Base-by-base conservation (phyloP, 2,888 invertebrate species). In the Poecilus cupreus region DNA sequence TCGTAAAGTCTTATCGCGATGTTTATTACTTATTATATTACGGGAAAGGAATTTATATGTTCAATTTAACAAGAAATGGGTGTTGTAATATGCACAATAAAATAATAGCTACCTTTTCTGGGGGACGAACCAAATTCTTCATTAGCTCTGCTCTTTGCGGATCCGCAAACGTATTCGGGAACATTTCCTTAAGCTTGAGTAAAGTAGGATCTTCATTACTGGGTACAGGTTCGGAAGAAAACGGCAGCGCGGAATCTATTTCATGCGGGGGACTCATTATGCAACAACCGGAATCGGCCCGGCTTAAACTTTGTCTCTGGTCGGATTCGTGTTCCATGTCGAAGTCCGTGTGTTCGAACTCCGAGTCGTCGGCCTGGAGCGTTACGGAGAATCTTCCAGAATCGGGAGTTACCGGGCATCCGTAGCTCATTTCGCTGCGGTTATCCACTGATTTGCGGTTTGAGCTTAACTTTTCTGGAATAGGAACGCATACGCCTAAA, bases 371-470 rank as follows among this genome's bases (percentile, higher is more conserved):
- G 37, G 24, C 10, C 16, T 20, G 43, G 5, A 43, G 43, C 2
- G 78, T 46, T 8, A 78, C n/a, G n/a, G 80, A 80, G 54, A 72
- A 80, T n/a, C 54, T 24, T 22, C 80, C 80, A 13, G 80, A 80
- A 43, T 80, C 80, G 1, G 80, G 80, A 8, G 80, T 72, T 16
- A 72, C 51, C 5, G 80, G 80, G 43, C 24, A 72, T 2, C 70
- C 54, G 32, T 54, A 80, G 18, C 80, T 80, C 13, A 72, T 43
- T 24, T 80, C 80, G 20, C 80, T 80, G 70, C 57, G 70, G n/a
- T 68, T 54, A 57, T 80, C 80, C 5, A 80, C 13, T 2, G 80
- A 80, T 16, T 80, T 80, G 22, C 80, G 72, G 22, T 20, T 16
- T n/a, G 3, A n/a, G 4, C 11, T n/a, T 37, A 54, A 6, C 26